Evolutionary conservation across 2,888 invertebrate genomes (phyloP).

Genomic region (Patella ulyssiponensis): DNA sequence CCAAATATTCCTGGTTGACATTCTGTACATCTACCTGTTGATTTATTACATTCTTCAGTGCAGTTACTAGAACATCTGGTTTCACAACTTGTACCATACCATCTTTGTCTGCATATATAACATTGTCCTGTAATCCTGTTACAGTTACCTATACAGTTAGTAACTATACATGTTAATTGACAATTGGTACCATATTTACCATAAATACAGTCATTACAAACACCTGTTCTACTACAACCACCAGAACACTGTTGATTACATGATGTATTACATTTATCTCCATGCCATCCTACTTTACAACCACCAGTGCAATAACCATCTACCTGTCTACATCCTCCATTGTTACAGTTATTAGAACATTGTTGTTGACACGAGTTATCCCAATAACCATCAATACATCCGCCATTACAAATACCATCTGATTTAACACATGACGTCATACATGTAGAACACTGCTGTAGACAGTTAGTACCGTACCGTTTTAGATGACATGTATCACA

Average conservation of each 20-base stretch:
- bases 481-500: neutral
- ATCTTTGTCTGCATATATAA: conserved; percentile 34
- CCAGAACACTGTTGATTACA: too few relatives aligned
- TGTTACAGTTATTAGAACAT: neutral
- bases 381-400: neutral
- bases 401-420: neutral
- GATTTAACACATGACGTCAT: too few relatives aligned
- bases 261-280: too few relatives aligned
- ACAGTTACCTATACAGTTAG: neutral
- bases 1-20: too few relatives aligned
- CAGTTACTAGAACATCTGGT: conserved; percentile 18
- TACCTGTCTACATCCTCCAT: neutral
- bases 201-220: too few relatives aligned
- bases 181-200: too few relatives aligned
- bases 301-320: neutral
- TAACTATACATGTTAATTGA: conserved; percentile 9
- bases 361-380: neutral
- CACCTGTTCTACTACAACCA: too few relatives aligned
- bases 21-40: too few relatives aligned
- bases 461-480: neutral
- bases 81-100: conserved; percentile 23
- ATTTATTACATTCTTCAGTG: too few relatives aligned
- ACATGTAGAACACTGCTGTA: too few relatives aligned
- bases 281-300: neutral
- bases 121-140: neutral